phyloP scores from a whole-genome alignment of 2,797 vertebrate species.

The Eulemur coronatus region DNA sequence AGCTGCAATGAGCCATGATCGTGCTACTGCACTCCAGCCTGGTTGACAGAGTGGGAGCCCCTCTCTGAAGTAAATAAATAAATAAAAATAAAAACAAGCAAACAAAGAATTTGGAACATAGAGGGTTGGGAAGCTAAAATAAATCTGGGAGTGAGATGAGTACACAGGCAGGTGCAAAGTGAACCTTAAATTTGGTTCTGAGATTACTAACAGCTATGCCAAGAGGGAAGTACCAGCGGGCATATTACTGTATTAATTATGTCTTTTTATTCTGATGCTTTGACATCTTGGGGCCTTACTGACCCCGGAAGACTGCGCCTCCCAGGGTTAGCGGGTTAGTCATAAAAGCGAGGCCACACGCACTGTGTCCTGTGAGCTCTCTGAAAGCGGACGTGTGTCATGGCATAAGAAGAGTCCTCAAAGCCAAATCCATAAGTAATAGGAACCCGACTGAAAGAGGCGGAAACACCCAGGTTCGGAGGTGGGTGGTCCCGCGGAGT shows the following conservation, averaged over 20 bases:
- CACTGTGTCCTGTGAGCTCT: not conserved
- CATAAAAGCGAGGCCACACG: not conserved
- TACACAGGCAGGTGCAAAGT: not conserved
- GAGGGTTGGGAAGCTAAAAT: not conserved
- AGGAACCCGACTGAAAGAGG: not conserved
- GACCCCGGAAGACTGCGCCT: not conserved
- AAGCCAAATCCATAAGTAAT: not conserved
- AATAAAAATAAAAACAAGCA: not conserved
- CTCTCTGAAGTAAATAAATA: too few species aligned
- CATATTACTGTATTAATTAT: not conserved
- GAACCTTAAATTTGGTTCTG: not conserved
- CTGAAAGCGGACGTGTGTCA: not conserved
- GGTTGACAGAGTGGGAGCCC: too few species aligned
- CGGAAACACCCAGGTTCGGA: not conserved
- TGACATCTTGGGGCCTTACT: not conserved
- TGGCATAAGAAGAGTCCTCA: not conserved
- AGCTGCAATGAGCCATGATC: too few species aligned
- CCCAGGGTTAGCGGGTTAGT: not conserved
- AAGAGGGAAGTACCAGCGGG: not conserved
- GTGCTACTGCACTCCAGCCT: too few species aligned
- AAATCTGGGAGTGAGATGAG: not conserved
- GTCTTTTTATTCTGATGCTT: not conserved
- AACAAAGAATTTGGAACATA: not conserved
- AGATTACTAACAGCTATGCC: not conserved
- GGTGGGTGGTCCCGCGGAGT: fast-evolving